A percentile compares a stretch with the other conserved stretches of the same genome.
Evolutionary conservation across 2,888 invertebrate genomes (phyloP).

Genomic region (Pollenia amentaria): DNA sequence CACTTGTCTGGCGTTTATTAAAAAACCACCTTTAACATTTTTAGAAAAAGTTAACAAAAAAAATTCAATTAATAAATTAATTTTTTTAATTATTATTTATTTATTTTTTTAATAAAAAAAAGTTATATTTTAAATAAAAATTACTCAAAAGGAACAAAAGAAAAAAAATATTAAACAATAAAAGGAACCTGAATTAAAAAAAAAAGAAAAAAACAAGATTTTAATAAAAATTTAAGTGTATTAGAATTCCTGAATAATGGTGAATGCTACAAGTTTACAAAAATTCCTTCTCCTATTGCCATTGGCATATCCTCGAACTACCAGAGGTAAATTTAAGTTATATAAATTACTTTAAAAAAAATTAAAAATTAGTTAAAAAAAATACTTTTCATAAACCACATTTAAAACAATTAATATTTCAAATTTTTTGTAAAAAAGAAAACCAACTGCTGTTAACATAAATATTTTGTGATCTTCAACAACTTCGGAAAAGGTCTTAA

Average conservation of each 20-base stretch:
- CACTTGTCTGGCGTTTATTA: slow-evolving; percentile 33
- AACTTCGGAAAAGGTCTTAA: neutral
- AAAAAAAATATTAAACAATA: slow-evolving; percentile 11
- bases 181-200: neutral
- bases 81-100: neutral
- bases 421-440: neutral
- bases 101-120: neutral
- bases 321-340: slow-evolving; percentile 43
- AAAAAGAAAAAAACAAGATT: neutral
- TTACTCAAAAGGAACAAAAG: neutral
- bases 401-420: neutral
- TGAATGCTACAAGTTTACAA: slow-evolving; percentile 1
- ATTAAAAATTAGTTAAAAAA: slow-evolving; percentile 10
- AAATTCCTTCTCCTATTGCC: slow-evolving; percentile 64
- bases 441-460: neutral
- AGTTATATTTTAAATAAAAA: neutral
- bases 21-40: slow-evolving; percentile 35
- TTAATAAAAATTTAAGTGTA: neutral
- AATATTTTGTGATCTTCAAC: neutral
- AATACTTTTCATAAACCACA: neutral
- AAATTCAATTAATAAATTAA: neutral
- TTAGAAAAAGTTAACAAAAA: slow-evolving; percentile 2
- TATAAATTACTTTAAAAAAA: neutral
- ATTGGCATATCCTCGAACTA: slow-evolving; percentile 55
- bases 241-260: slow-evolving; percentile 1